Evolutionary conservation across 2,113 vertebrate genomes (phyloP).

Genomic region (Porphyrio hochstetteri): DNA sequence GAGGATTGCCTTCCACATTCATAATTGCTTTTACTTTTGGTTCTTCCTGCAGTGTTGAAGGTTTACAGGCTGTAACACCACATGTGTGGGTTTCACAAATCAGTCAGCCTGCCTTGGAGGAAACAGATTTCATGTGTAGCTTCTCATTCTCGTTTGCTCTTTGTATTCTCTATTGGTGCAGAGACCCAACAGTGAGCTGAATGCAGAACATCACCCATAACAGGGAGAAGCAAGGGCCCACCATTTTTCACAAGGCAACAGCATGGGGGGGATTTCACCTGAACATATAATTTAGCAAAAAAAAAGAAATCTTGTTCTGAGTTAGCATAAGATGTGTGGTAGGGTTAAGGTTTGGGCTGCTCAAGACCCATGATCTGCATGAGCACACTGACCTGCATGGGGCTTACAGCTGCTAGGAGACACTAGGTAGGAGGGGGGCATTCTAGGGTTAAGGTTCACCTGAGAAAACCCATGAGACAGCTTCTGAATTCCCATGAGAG

Average conservation of each 20-base stretch:
- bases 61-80: not conserved
- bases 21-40: constrained; percentile 19
- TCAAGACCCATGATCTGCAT: not conserved
- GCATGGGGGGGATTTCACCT: not conserved
- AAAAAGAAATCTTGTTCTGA: not conserved
- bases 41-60: not conserved
- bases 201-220: not conserved
- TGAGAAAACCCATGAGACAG: not conserved
- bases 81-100: not conserved
- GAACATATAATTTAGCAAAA: not conserved
- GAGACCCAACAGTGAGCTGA: not conserved
- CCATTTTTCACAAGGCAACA: not conserved
- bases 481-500: not conserved
- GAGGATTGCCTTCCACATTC: not conserved
- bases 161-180: not conserved
- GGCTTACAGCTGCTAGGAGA: not conserved
- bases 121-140: not conserved
- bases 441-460: not conserved
- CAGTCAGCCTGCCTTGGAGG: not conserved
- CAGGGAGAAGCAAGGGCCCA: not conserved
- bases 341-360: not conserved
- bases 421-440: not conserved
- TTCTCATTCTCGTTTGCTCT: not conserved
- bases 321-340: not conserved
- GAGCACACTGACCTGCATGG: not conserved